phyloP scores from a whole-genome alignment of 92 coral and sea anemone species.

The Porites rus region DNA sequence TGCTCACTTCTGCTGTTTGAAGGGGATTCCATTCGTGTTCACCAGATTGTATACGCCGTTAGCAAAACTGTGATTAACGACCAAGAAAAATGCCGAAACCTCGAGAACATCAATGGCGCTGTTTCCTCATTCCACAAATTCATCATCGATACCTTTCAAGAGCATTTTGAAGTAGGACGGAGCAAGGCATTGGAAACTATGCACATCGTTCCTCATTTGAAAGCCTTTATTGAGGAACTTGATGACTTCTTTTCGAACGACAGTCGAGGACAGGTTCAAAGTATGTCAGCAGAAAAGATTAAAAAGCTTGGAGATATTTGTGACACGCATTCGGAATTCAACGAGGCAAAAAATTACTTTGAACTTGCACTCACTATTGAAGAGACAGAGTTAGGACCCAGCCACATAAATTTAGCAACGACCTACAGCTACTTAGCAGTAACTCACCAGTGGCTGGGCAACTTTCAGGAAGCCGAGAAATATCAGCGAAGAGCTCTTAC shows the following conservation, averaged over 20 bases:
- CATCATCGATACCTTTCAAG: neutral
- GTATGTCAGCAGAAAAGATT: neutral
- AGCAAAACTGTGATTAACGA: neutral
- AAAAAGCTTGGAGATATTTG: neutral
- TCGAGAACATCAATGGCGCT: neutral
- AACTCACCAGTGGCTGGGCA: no score
- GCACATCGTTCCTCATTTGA: neutral
- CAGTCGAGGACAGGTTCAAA: neutral
- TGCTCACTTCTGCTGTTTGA: conserved; percentile 3
- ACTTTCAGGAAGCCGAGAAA: no score
- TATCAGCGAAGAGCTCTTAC: no score
- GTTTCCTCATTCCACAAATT: neutral
- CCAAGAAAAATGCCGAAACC: neutral
- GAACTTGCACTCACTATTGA: no score
- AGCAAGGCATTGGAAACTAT: neutral
- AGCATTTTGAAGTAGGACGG: neutral
- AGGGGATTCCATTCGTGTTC: neutral
- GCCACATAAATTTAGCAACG: no score
- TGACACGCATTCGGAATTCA: neutral
- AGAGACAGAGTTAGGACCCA: no score
- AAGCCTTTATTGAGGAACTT: neutral
- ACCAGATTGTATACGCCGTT: neutral
- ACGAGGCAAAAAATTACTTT: neutral
- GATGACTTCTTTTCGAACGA: neutral
- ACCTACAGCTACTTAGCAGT: no score